Conservation (phyloP, 2,113 vertebrate genomes). For the Ctenomys sociabilis region DNA sequence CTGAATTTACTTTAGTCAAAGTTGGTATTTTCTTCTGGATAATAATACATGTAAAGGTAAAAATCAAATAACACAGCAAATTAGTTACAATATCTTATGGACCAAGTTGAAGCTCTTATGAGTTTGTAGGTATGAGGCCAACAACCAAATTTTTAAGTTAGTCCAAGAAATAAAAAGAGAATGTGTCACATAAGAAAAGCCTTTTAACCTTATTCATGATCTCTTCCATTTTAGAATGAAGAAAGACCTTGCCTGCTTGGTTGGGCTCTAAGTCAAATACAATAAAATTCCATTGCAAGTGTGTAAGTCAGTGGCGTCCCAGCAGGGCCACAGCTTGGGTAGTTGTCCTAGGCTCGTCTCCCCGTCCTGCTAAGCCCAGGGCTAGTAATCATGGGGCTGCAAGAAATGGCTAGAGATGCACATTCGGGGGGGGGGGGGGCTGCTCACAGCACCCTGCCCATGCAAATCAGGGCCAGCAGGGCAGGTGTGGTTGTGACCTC, state of each 20-base stretch:
- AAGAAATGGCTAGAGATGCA: neutral
- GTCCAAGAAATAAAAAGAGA: conserved; percentile 11
- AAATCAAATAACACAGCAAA: conserved; percentile 7
- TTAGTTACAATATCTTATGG: neutral
- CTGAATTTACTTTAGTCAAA: conserved; percentile 44
- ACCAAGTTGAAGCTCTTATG: neutral
- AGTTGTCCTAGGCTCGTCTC: neutral
- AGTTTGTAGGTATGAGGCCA: conserved; percentile 2
- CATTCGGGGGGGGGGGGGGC: no score
- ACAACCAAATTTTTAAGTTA: neutral
- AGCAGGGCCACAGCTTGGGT: neutral
- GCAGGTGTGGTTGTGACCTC: neutral
- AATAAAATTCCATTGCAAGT: neutral
- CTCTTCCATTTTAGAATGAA: neutral
- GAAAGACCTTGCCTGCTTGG: neutral
- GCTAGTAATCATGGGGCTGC: neutral
- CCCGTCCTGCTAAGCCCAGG: neutral
- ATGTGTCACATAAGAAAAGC: neutral
- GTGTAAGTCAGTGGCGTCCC: neutral
- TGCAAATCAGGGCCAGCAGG: neutral
- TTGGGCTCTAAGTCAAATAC: neutral
- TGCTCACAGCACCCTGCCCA: neutral
- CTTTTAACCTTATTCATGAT: conserved; percentile 1
- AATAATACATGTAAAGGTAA: conserved; percentile 18
- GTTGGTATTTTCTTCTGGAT: neutral